Base-by-base conservation (phyloP, 2,113 vertebrate genomes). In the Ptilonorhynchus violaceus region DNA sequence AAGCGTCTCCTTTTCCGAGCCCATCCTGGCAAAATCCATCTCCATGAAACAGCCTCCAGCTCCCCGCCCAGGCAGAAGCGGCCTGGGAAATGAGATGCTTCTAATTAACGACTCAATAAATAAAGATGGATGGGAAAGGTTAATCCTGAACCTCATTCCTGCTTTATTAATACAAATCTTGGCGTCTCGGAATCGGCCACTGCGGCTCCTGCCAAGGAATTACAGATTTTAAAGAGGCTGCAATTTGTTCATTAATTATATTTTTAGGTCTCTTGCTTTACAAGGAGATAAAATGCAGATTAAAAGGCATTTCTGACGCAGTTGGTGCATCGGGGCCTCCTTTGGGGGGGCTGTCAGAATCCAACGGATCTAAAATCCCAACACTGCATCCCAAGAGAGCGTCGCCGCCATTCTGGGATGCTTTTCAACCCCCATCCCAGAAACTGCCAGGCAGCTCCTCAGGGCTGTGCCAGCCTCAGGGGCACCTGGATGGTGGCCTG, bases 81-180 rank as follows among this genome's bases (percentile, higher is more conserved):
- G 97, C 97, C 94, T 31, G 35, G 96, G 95, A 97, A 98, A 97
- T 92, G 64, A 92, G 49, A 73, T 74, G 33, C 63, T 81, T 95
- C 94, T 95, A 95, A 98, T 97, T 96, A 93, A 97, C 8, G 37
- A 88, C 94, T 97, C 95, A 82, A 95, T 97, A 97, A 98, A 98
- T 73, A 93, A 74, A 98, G 94, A 97, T 94, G 85, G 94, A 96
- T 95, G 91, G 86, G 39, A 91, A 96, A 97, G 96, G 96, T 88
- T 93, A 92, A 91, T 67, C 10, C 79, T 31, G 55, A 73, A n/a
- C 85, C 89, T 86, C 42, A 33, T 85, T 96, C 94, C 92, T 85
- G 92, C 82, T 84, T 94, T 88, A 88, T 85, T 70, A 55, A 72
- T 92, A 90, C 95, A 91, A 58, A 91, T 95, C 91, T 4, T 8